Percentiles rank a stretch among this genome's conserved stretches.
Conservation (phyloP, 2,797 vertebrate species). For the Trematomus bernacchii region DNA sequence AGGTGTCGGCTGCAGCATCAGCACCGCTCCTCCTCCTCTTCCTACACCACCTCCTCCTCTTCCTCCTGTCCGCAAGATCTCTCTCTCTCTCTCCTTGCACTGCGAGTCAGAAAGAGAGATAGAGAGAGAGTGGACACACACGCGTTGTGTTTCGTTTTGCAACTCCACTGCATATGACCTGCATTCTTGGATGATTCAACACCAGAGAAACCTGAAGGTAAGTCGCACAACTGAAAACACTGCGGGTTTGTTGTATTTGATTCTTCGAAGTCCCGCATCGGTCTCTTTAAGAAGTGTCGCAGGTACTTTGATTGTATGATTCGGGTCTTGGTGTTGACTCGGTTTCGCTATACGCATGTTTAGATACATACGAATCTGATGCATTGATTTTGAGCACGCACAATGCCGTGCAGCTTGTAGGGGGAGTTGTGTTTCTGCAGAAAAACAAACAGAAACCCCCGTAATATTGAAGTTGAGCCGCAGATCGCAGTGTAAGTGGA, state of each 20-base stretch:
- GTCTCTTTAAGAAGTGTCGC: conserved; percentile 45
- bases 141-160: conserved; percentile 42
- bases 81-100: conserved; percentile 14
- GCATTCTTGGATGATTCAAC: conserved; percentile 45
- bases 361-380: background rate
- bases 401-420: background rate
- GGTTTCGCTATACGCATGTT: conserved; percentile 22
- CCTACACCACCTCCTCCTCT: conserved; percentile 42
- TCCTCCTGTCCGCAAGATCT: conserved; percentile 67
- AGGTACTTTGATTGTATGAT: conserved; percentile 5
- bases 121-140: conserved; percentile 24
- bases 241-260: background rate
- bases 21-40: conserved; percentile 67
- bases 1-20: conserved; percentile 81
- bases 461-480: background rate
- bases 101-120: conserved; percentile 18
- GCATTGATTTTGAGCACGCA: background rate
- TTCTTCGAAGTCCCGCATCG: background rate
- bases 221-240: conserved; percentile 38
- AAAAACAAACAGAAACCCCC: background rate
- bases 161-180: conserved; percentile 41
- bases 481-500: conserved; percentile 11
- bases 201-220: conserved; percentile 55
- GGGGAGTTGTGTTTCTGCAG: background rate
- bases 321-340: conserved; percentile 20